These are phyloP conservation scores for Morone chrysops DNA, from an alignment of 2,113 vertebrate genomes.

Conservation along the genomic window DNA sequence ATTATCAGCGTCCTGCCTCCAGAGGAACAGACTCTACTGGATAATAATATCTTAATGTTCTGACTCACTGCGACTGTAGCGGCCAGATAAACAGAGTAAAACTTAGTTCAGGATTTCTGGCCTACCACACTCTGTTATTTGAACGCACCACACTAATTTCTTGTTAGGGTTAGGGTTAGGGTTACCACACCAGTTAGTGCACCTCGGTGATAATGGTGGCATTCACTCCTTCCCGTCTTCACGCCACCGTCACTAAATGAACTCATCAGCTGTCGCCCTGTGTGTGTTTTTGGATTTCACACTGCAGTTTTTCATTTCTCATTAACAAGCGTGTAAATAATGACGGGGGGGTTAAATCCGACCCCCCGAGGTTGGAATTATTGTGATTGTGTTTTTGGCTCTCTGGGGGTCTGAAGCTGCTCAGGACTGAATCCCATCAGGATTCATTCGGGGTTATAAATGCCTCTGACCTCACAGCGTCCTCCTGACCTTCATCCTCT, in stretches of 20 bases:
- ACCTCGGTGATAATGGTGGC: not conserved
- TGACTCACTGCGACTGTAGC: too few species aligned
- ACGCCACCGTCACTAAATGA: not conserved
- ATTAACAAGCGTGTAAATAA: constrained; percentile 76
- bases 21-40: too few species aligned
- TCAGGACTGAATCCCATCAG: constrained; percentile 52
- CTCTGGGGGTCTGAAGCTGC: constrained; percentile 50
- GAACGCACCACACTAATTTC: not conserved
- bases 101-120: too few species aligned
- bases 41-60: too few species aligned
- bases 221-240: not conserved
- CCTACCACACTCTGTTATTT: not conserved
- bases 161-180: too few species aligned
- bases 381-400: constrained; percentile 54
- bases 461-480: constrained; percentile 23
- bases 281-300: constrained; percentile 56
- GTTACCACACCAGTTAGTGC: not conserved
- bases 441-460: not conserved
- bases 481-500: constrained; percentile 54
- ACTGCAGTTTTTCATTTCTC: constrained; percentile 71
- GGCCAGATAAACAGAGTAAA: too few species aligned
- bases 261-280: not conserved
- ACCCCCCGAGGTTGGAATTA: constrained; percentile 38
- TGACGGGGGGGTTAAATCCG: not conserved
- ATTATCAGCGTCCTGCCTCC: too few species aligned